Base-by-base conservation (phyloP, 2,888 invertebrate species). In the Biston betularia region DNA sequence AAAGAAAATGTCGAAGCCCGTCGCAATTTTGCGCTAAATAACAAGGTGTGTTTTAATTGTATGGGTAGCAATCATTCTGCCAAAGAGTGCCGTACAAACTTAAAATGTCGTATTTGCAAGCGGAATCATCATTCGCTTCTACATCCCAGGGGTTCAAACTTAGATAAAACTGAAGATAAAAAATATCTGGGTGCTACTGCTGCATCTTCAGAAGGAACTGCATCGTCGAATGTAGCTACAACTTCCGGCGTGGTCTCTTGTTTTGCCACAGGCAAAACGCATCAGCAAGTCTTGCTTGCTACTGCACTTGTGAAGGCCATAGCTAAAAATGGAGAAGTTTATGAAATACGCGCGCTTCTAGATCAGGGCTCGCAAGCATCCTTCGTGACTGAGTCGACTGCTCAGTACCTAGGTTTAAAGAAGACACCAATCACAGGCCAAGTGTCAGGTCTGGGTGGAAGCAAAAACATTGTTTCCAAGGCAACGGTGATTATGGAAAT, bases 61-160 rank as follows among this genome's bases (percentile, higher is more conserved):
- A 52, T 63, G 35, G 63, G 63, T 34, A 11, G 40, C 49, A 63
- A 63, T 35, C 63, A 63, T n/a, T 50, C 55, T 12, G 63, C 55
- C 11, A 57, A 45, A 46, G 35, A 10, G 15, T 40, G 68, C 12
- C n/a, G 14, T 0, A 42, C 11, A 5, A 42, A 9, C 24, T 7
- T 42, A 24, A 40, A 12, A 8, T 54, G 54, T 54, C 10, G 24
- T 9, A 54, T 54, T 24, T 54, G 54, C 35, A 15, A 8, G 12
- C 15, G 42, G 1, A 10, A 11, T 10, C 54, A 54, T 11, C 54
- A 54, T 54, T 40, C 42, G 10, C 35, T 54, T 7, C 42, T 54
- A 3, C 54, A 54, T 52, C 34, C 40, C 7, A 54, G n/a, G 33
- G 35, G 52, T 14, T 35, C 33, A 6, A 33, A 15, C 15, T 49